Base-by-base conservation (phyloP, 2,797 vertebrate genomes). In the Sebastes umbrosus region DNA sequence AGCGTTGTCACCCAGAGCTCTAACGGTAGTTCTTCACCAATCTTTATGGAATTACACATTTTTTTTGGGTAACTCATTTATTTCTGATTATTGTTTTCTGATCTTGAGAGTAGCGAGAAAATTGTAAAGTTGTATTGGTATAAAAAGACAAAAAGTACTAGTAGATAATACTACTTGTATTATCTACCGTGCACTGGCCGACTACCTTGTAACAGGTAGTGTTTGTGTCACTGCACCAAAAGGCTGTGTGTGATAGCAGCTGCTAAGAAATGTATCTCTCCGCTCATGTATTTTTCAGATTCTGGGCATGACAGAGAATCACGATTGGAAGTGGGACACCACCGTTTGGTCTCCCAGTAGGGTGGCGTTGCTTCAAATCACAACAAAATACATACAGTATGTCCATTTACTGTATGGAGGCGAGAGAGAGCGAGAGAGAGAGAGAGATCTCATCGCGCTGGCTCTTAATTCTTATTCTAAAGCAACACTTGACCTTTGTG, bases 401-500 rank as follows among this genome's bases (percentile, higher is more conserved):
- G 66, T 84, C 78, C 77, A 62, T 58, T 52, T 65, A 79, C 82
- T 73, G 78, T 75, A 83, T 43, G 29, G 86, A 73, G 80, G 83
- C 62, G 69, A 67, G 60, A 20, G 27, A 27, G 27, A 27, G 25
- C 4, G 11, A 7, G 43, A 50, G 73, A 64, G 60, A 20, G 46
- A 52, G 50, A 68, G 57, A 69, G 69, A 81, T 79, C 73, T 77
- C 31, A 73, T 57, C n/a, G 2, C 25, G 68, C 62, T 83, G 69
- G 71, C 64, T 90, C 52, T 59, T 66, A 60, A 69, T 65, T 65
- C 31, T 75, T 54, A 65, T 72, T 79, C 88, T 81, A 87, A 89
- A 92, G 84, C 92, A 94, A 94, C 93, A 93, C 92, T 94, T 94
- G 92, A 93, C 92, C 93, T 95, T 94, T 93, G 84, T 91, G 90